Base-by-base conservation (phyloP, 1,140 invertebrate species). In the Polypedilum pembai region DNA sequence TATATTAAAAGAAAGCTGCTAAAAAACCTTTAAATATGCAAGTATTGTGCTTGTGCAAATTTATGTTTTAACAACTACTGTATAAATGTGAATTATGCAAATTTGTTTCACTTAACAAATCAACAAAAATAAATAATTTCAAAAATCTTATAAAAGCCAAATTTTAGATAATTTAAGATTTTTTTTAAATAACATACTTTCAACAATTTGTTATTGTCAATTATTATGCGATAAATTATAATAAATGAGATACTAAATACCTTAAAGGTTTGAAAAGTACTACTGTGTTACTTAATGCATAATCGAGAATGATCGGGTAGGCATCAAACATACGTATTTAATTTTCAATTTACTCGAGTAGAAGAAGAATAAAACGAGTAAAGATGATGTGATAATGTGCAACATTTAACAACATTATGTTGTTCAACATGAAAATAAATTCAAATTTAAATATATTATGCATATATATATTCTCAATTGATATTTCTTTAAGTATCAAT, bases 41-140 rank as follows among this genome's bases (percentile, higher is more conserved):
- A 56, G n/a, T 56, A 56, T n/a, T 69, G 65, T 69, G 17, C 20
- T 7, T 21, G 65, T 69, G 65, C 17, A 69, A 69, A 69, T 69
- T 69, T 69, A 69, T 69, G 65, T 69, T 69, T 69, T 69, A 69
- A 69, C 65, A 69, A 69, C 17, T 69, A 3, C 17, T 8, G 8
- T 20, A 10, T 69, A 69, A 69, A 20, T 69, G 65, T 69, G 65
- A 69, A 21, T 69, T 69, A 69, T 69, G 17, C 7, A 20, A 69
- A 69, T 69, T 69, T 69, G 5, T 33, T 33, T 33, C 24, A 1
- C 5, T 33, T 33, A 3, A 33, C 24, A 33, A 33, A 5, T 33
- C 5, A n/a, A n/a, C n/a, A n/a, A n/a, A n/a, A n/a, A n/a, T n/a
- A n/a, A n/a, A n/a, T n/a, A n/a, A n/a, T n/a, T n/a, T n/a, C n/a